Evolutionary conservation across 2,888 invertebrate species (phyloP).

Genomic region (Empis stercorea): DNA sequence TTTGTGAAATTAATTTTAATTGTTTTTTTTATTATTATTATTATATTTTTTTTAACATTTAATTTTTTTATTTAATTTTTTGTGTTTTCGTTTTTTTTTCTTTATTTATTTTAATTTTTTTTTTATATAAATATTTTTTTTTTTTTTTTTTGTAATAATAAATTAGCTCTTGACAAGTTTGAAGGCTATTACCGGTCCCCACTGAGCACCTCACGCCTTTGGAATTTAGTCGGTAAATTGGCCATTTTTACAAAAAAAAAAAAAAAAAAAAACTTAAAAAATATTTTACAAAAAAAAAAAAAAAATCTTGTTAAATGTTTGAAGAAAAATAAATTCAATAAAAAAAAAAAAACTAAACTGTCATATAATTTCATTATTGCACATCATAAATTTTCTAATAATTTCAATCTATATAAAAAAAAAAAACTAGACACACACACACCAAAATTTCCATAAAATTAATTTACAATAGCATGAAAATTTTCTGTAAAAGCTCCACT

Average conservation of each 20-base stretch:
- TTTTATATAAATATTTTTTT: slow-evolving; percentile 13
- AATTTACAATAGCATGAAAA: too few relatives aligned
- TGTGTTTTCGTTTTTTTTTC: slow-evolving; percentile 9
- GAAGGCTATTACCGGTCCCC: slow-evolving; percentile 37
- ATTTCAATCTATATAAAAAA: too few relatives aligned
- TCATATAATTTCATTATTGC: too few relatives aligned
- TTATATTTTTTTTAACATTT: slow-evolving; percentile 3
- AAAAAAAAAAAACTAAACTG: too few relatives aligned
- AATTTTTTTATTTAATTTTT: slow-evolving; percentile 4
- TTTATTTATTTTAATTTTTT: slow-evolving; percentile 18
- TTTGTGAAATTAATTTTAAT: too few relatives aligned
- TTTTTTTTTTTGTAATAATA: slow-evolving; percentile 14
- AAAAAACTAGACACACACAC: too few relatives aligned
- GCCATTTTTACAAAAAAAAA: slow-evolving; percentile 16
- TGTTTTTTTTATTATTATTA: too few relatives aligned
- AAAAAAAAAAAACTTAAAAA: background rate
- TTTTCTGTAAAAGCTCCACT: too few relatives aligned
- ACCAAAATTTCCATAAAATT: too few relatives aligned
- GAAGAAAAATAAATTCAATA: too few relatives aligned
- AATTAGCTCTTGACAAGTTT: slow-evolving; percentile 35
- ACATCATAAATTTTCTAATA: too few relatives aligned
- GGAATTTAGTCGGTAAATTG: slow-evolving; percentile 38
- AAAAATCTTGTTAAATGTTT: background rate
- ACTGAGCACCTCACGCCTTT: slow-evolving; percentile 36
- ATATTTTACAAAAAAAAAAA: background rate